Percentiles rank a stretch among this genome's conserved stretches.
phyloP scores from a whole-genome alignment of 2,888 invertebrate species.

The Pilophorus perplexus region DNA sequence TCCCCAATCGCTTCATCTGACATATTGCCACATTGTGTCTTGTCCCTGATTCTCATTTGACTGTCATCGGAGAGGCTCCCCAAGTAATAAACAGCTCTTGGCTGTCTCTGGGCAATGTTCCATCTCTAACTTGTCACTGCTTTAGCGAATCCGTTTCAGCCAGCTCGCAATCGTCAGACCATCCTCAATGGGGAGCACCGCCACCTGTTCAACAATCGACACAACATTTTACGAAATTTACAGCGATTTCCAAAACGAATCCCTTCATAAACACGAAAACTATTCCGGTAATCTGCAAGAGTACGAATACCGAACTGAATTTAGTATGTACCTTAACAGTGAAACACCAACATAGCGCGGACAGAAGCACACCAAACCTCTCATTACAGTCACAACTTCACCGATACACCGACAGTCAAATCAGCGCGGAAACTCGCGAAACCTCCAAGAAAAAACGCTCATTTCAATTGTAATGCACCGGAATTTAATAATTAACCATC shows the following conservation, averaged over 20 bases:
- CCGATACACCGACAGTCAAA: no score
- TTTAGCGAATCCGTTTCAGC: not conserved
- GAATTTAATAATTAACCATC: no score
- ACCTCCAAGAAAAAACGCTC: no score
- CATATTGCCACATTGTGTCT: conserved; percentile 41
- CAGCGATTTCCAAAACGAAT: not conserved
- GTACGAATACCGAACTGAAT: no score
- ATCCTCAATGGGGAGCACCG: conserved; percentile 11
- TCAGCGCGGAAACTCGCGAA: no score
- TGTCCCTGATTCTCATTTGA: conserved; percentile 40
- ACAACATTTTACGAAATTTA: conserved; percentile 3
- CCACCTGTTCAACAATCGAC: conserved; percentile 34
- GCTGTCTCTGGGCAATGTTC: conserved; percentile 28
- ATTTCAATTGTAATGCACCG: no score
- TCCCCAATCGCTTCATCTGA: conserved; percentile 40
- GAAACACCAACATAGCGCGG: conserved; percentile 28
- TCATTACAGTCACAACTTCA: conserved; percentile 21
- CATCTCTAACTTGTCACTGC: conserved; percentile 22
- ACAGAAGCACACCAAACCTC: conserved; percentile 29
- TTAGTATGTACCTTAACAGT: no score
- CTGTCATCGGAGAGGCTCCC: conserved; percentile 31
- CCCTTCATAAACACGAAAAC: no score
- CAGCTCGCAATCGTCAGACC: conserved; percentile 15
- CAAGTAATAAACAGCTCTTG: conserved; percentile 28
- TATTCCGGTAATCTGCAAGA: no score